These are phyloP conservation scores for Crocidura indochinensis DNA, from an alignment of 2,797 vertebrate species.

Conservation along the genomic window DNA sequence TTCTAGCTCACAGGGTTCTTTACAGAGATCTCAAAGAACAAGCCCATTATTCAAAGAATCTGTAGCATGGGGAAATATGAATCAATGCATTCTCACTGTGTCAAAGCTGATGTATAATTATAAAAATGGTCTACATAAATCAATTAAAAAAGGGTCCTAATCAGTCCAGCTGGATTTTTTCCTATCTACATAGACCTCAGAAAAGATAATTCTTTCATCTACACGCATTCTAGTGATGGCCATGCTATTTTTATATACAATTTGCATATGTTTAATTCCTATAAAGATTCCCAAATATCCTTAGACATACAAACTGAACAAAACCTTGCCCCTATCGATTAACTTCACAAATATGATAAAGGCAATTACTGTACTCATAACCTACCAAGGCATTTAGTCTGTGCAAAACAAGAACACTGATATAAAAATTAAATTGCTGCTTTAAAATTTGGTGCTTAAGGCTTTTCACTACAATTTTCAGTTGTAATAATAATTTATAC, in stretches of 20 bases:
- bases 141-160: constrained; percentile 87
- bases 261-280: constrained; percentile 90
- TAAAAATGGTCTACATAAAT: constrained; percentile 86
- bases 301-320: constrained; percentile 84
- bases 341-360: constrained; percentile 83
- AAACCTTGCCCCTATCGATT: constrained; percentile 83
- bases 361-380: constrained; percentile 81
- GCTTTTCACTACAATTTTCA: constrained; percentile 90
- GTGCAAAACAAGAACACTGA: constrained; percentile 88
- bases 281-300: constrained; percentile 85
- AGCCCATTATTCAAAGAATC: constrained; percentile 79
- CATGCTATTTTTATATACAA: constrained; percentile 90
- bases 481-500: constrained; percentile 74
- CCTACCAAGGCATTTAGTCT: constrained; percentile 84
- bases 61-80: constrained; percentile 80
- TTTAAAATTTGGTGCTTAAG: constrained; percentile 89
- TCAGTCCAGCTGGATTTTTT: constrained; percentile 90
- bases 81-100: constrained; percentile 73
- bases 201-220: constrained; percentile 87
- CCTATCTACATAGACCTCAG: constrained; percentile 81
- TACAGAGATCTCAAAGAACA: constrained; percentile 84
- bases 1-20: constrained; percentile 86
- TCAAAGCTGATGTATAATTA: constrained; percentile 81
- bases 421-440: constrained; percentile 86
- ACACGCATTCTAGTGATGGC: constrained; percentile 88